Evolutionary conservation across 2,113 vertebrate genomes (phyloP), one percentile per base, ranked within the genome.

Genomic region (Periophthalmus modestus): DNA sequence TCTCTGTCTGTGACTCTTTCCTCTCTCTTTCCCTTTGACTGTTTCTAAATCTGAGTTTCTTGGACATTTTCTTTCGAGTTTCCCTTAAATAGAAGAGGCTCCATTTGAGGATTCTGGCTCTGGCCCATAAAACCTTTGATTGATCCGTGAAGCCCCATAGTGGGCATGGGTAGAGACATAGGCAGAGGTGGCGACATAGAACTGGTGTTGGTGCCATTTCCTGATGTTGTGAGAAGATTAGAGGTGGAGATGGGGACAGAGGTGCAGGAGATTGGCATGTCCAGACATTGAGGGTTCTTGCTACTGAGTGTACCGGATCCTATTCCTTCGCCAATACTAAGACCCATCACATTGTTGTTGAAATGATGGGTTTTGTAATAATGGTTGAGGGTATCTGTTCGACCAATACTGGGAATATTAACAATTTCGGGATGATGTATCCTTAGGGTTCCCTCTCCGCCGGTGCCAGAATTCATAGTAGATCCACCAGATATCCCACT

Each of bases 31-130:
- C 73, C 71, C 88, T 78, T 81, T 5, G 62, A 73, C 84, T 81
- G 69, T 79, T 75, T 83, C 95, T 92, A 96, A 87, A 97, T 96
- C 90, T 97, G 96, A 77, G 96, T 96, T 92, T 97, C 96, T 92
- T 97, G 96, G 82, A 97, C 96, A 15, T 97, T 97, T 93, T 97
- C 96, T 94, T 97, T 97, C 6, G 96, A 97, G 90, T 88, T 94
- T 84, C 95, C 96, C 88, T 96, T 97, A 86, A 97, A 96, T 83
- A 97, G 94, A 82, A 97, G 94, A 77, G 96, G 96, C 92, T 97
- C 96, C 82, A 96, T 95, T 89, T 94, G 92, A 65, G 92, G 89
- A 79, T 92, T 93, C 83, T 93, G 92, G 82, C 85, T 91, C 16
- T 95, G 95, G 78, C 95, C 93, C 91, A 96, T 96, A 87, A 94